Percentiles rank a stretch among this genome's conserved stretches.
phyloP scores from a whole-genome alignment of 1,140 invertebrate genomes.

The Anastrepha ludens region DNA sequence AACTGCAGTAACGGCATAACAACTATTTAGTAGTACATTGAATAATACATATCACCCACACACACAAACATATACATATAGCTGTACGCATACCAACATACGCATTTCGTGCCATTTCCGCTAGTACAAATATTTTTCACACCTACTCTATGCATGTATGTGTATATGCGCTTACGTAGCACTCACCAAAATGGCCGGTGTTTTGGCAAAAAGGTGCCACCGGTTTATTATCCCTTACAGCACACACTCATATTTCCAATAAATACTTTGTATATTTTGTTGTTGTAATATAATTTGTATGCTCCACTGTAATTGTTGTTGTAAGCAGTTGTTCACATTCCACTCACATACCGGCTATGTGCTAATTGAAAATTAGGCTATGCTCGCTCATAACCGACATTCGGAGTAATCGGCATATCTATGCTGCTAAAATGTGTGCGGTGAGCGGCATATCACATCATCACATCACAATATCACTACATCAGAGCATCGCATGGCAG shows the following conservation, averaged over 20 bases:
- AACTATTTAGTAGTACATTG: neutral
- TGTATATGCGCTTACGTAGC: neutral
- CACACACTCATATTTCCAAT: neutral
- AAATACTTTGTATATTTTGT: neutral
- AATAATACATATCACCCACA: too few species aligned
- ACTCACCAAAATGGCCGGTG: neutral
- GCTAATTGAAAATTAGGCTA: conserved; percentile 32
- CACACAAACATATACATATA: neutral
- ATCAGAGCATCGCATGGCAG: neutral
- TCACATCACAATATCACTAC: neutral
- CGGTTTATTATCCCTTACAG: neutral
- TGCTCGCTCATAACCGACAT: neutral
- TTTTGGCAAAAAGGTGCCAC: neutral
- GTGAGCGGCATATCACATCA: conserved; percentile 11
- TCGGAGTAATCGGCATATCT: neutral
- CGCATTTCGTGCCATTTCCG: neutral
- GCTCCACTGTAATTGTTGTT: neutral
- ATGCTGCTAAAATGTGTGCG: neutral
- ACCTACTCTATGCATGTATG: neutral
- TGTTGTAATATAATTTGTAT: neutral
- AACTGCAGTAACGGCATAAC: neutral
- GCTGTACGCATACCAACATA: neutral
- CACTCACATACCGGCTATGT: neutral
- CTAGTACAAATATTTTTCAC: neutral
- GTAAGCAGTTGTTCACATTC: neutral